phyloP scores from a whole-genome alignment of 1,140 invertebrate genomes.

The Bombus picipes region DNA sequence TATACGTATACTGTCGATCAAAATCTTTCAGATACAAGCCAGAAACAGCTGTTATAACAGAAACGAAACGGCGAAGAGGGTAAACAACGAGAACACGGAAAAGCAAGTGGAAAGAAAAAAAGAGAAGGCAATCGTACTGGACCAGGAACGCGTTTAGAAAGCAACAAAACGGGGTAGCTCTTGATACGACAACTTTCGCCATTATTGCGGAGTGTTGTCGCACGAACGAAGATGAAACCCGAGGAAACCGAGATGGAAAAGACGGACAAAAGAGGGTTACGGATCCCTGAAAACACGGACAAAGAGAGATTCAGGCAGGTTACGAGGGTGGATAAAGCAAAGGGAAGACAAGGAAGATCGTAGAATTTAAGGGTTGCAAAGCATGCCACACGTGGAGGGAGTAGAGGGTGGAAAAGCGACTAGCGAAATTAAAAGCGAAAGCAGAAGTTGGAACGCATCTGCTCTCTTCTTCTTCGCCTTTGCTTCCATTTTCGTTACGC shows the following conservation, averaged over 20 bases:
- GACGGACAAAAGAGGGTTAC: neutral
- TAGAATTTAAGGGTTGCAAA: neutral
- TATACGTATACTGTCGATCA: neutral
- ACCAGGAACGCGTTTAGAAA: slow-evolving; percentile 2
- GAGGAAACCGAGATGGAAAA: neutral
- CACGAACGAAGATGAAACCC: slow-evolving; percentile 23
- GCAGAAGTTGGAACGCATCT: slow-evolving; percentile 52
- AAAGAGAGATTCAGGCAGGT: slow-evolving; percentile 15
- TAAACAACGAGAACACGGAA: slow-evolving; percentile 31
- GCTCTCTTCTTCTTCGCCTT: slow-evolving; percentile 5
- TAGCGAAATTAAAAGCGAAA: slow-evolving; percentile 55
- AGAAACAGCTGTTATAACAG: neutral
- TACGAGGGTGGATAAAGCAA: slow-evolving; percentile 10
- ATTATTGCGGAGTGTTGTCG: slow-evolving; percentile 25
- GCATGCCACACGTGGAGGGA: slow-evolving; percentile 45
- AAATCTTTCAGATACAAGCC: neutral
- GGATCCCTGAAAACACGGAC: neutral
- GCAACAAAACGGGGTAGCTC: neutral
- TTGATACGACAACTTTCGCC: neutral
- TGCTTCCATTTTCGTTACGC: neutral
- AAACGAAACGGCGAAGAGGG: too few species aligned
- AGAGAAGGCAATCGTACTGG: neutral
- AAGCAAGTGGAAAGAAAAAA: slow-evolving; percentile 18
- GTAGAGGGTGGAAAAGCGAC: slow-evolving; percentile 56
- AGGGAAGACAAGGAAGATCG: slow-evolving; percentile 21